Conservation (phyloP, 2,888 invertebrate genomes). For the Globia sparganii region DNA sequence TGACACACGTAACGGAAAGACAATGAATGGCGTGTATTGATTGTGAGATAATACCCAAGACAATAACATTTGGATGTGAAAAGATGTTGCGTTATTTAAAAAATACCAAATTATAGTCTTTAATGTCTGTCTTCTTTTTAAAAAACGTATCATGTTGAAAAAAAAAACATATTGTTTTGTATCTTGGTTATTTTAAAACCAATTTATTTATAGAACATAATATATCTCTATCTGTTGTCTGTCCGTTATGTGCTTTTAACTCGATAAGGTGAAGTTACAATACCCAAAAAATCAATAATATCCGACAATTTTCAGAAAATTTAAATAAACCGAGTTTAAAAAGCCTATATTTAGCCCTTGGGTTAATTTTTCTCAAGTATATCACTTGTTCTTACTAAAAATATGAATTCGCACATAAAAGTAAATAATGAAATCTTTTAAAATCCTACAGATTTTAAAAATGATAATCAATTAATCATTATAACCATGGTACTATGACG, state of each 20-base stretch:
- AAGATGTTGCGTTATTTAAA: background rate
- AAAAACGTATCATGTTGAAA: slow-evolving; percentile 1
- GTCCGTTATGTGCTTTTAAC: background rate
- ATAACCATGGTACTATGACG: background rate
- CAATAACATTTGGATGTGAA: background rate
- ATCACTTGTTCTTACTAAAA: background rate
- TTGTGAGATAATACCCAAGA: slow-evolving; percentile 25
- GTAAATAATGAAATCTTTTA: background rate
- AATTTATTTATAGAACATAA: too few species aligned
- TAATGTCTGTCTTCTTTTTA: background rate
- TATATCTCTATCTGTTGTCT: background rate
- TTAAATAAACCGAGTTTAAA: background rate
- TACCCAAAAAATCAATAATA: background rate
- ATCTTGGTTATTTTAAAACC: background rate
- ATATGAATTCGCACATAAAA: background rate
- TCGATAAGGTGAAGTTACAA: too few species aligned
- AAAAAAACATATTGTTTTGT: background rate
- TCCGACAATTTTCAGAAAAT: background rate
- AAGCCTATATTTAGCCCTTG: background rate
- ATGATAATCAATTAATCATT: slow-evolving; percentile 29
- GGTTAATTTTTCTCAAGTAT: background rate
- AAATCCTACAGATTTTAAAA: background rate
- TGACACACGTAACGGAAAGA: slow-evolving; percentile 21
- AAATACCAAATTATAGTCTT: background rate
- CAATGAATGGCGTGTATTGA: slow-evolving; percentile 31